Evolutionary conservation across 2,797 vertebrate species (phyloP).

Genomic region (Pyrocephalus nanus): DNA sequence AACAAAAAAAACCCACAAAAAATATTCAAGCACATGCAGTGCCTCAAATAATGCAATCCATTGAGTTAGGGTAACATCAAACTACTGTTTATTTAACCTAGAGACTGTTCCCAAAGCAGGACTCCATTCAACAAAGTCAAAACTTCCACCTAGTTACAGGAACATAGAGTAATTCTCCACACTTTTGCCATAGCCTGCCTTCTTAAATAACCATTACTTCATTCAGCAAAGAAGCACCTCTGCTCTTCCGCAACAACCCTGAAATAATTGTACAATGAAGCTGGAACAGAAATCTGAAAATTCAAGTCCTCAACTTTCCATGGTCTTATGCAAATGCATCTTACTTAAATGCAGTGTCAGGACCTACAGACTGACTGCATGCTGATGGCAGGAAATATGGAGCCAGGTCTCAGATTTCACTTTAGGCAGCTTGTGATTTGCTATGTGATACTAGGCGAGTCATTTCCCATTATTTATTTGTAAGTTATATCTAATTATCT

Average conservation of each 20-base stretch:
- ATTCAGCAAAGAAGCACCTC: background rate
- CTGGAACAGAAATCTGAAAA: background rate
- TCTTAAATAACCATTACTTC: background rate
- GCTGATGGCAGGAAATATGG: background rate
- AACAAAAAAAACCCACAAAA: background rate
- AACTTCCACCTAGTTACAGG: background rate
- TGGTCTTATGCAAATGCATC: background rate
- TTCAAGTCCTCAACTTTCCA: background rate
- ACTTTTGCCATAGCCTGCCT: background rate
- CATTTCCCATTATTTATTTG: conserved; percentile 39
- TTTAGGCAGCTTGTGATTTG: conserved; percentile 16
- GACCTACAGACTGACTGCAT: background rate
- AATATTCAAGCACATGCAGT: background rate
- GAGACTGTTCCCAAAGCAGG: background rate
- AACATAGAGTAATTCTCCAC: background rate
- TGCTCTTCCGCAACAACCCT: background rate
- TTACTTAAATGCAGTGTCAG: background rate
- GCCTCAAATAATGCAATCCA: background rate
- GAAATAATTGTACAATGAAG: background rate
- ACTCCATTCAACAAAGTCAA: background rate
- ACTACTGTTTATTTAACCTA: background rate
- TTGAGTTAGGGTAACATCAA: background rate
- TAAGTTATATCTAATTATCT: conserved; percentile 36
- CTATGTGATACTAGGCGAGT: background rate
- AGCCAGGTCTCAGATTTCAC: background rate